These are phyloP conservation scores for Ischnura elegans DNA, from an alignment of 2,888 invertebrate genomes.

Conservation along the genomic window DNA sequence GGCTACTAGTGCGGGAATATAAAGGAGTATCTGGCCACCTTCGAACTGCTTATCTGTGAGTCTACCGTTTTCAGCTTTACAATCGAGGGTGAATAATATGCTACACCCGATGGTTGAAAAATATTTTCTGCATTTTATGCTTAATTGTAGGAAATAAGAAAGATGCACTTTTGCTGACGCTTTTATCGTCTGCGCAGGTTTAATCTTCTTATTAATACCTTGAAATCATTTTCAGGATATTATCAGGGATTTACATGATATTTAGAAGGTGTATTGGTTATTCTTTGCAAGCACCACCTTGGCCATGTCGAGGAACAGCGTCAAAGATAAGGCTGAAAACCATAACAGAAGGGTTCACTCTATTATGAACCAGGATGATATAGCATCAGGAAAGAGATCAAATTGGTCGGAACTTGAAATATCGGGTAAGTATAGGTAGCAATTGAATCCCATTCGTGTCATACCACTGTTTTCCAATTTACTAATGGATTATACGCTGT, in stretches of 20 bases:
- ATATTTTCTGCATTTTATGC: not conserved
- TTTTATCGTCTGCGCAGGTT: not conserved
- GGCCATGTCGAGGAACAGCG: constrained; percentile 76
- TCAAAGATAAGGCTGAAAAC: constrained; percentile 78
- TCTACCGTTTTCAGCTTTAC: not conserved
- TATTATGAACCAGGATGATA: constrained; percentile 95
- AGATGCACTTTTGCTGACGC: not conserved
- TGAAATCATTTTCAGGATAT: constrained; percentile 12
- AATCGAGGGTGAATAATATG: no score
- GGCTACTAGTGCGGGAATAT: constrained; percentile 28
- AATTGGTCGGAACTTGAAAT: constrained; percentile 96
- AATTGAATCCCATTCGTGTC: not conserved
- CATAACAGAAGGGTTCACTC: constrained; percentile 91
- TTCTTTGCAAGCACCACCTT: constrained; percentile 14
- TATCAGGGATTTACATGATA: not conserved
- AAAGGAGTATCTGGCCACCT: not conserved
- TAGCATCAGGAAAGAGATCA: constrained; percentile 94
- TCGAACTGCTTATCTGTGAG: constrained; percentile 32
- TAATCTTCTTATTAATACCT: not conserved
- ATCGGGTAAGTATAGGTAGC: constrained; percentile 79
- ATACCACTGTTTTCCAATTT: not conserved
- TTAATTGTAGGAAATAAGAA: not conserved
- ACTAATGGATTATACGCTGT: not conserved
- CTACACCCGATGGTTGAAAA: not conserved
- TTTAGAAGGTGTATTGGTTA: not conserved